Percentiles rank a stretch among this genome's conserved stretches.
These are phyloP conservation scores for Galaxias olidus DNA, from an alignment of 2,797 vertebrate genomes.

Conservation along the genomic window DNA sequence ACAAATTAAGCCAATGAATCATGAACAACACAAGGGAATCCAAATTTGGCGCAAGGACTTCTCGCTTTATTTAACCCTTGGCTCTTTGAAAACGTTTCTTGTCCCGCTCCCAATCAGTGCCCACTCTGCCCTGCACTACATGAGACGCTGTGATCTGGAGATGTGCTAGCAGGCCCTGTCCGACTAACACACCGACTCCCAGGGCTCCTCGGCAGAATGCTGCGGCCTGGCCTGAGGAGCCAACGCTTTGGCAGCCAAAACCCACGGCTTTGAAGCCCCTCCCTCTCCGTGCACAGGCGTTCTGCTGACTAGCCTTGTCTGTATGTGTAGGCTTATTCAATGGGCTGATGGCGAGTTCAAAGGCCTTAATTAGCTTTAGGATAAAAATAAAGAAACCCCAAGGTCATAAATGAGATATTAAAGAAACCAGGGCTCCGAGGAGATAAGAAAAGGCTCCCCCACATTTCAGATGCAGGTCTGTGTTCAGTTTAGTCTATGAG, in stretches of 20 bases:
- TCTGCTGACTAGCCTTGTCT: conserved; percentile 3
- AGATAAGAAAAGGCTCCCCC: not conserved
- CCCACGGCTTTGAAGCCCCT: not conserved
- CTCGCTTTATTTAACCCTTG: too few relatives aligned
- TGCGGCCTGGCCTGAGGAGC: not conserved
- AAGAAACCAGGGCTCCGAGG: not conserved
- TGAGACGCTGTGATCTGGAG: conserved; percentile 15
- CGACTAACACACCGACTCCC: conserved; percentile 1
- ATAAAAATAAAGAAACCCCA: conserved; percentile 17
- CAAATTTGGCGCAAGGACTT: too few relatives aligned
- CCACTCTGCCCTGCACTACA: not conserved
- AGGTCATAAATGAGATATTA: not conserved
- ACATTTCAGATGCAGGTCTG: conserved; percentile 4
- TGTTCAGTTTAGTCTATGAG: not conserved
- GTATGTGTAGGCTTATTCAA: conserved; percentile 22
- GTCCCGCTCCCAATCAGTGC: too few relatives aligned
- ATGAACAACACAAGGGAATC: too few relatives aligned
- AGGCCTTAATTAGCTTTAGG: conserved; percentile 27
- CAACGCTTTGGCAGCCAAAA: conserved; percentile 3
- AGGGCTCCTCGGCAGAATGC: conserved; percentile 12
- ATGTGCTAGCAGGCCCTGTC: conserved; percentile 4
- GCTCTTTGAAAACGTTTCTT: too few relatives aligned
- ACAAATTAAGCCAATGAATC: too few relatives aligned
- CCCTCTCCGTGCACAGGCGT: not conserved
- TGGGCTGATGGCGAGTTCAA: conserved; percentile 19